These are phyloP conservation scores for Microplitis manilae DNA, from an alignment of 2,888 invertebrate genomes.

Conservation along the genomic window DNA sequence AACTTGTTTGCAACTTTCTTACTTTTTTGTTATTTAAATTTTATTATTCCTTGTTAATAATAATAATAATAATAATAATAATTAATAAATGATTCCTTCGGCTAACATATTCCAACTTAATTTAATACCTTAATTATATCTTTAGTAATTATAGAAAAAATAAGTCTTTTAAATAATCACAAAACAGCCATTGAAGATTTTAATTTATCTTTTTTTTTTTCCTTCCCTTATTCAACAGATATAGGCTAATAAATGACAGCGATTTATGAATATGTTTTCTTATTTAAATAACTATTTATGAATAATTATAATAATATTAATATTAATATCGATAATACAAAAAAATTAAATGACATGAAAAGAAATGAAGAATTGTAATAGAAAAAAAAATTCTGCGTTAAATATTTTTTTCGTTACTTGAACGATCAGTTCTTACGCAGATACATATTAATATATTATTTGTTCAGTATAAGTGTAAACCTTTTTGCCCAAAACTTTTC, in stretches of 20 bases:
- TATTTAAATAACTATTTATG: neutral
- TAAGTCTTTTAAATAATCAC: slow-evolving; percentile 71
- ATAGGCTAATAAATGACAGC: neutral
- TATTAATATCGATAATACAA: neutral
- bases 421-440: slow-evolving; percentile 1
- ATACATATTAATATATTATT: neutral
- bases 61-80: neutral
- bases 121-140: slow-evolving; percentile 54
- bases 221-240: slow-evolving; percentile 10
- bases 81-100: neutral
- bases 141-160: slow-evolving; percentile 69
- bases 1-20: neutral
- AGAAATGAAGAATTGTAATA: neutral
- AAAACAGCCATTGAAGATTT: slow-evolving; percentile 67
- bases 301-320: neutral
- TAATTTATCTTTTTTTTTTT: slow-evolving; percentile 29
- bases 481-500: neutral
- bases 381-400: neutral
- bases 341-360: neutral
- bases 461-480: neutral
- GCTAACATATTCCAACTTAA: slow-evolving; percentile 30
- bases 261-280: slow-evolving; percentile 15
- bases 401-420: neutral
- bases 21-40: slow-evolving; percentile 42
- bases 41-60: neutral